Percentiles rank a stretch among this genome's conserved stretches.
phyloP scores from a whole-genome alignment of 2,797 vertebrate genomes.

The Chaetodon trifasciatus region DNA sequence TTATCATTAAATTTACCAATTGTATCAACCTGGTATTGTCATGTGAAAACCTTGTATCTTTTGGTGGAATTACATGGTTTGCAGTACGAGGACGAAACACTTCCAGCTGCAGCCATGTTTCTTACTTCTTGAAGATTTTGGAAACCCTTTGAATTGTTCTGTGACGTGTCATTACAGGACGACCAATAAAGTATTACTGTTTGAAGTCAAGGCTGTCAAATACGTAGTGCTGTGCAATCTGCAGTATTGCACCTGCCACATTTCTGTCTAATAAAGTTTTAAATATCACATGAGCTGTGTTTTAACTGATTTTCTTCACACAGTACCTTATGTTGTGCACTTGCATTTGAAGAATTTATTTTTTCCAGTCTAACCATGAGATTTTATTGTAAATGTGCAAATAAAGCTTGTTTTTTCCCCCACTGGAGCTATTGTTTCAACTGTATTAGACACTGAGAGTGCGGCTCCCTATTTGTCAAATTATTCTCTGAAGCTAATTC shows the following conservation, averaged over 20 bases:
- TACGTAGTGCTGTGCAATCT: slow-evolving; percentile 16
- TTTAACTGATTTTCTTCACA: slow-evolving; percentile 39
- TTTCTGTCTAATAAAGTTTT: slow-evolving; percentile 57
- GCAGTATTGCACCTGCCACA: slow-evolving; percentile 33
- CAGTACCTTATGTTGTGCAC: background rate
- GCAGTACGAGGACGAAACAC: background rate
- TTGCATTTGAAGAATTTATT: slow-evolving; percentile 4
- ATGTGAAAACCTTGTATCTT: slow-evolving; percentile 3
- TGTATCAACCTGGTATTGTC: slow-evolving; percentile 7
- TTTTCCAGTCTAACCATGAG: background rate
- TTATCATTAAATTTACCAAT: slow-evolving; percentile 10
- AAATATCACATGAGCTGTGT: slow-evolving; percentile 37
- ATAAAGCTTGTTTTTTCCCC: background rate
- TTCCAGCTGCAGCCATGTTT: background rate
- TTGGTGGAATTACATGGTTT: background rate
- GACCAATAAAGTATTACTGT: slow-evolving; percentile 6
- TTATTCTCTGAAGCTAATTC: slow-evolving; percentile 1
- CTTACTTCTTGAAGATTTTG: background rate
- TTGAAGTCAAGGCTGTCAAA: slow-evolving; percentile 11
- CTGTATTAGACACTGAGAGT: slow-evolving; percentile 5
- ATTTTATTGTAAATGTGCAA: background rate
- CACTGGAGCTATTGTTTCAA: background rate
- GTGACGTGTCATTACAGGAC: background rate
- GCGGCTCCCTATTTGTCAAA: background rate
- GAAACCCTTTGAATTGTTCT: slow-evolving; percentile 8